These are phyloP conservation scores for Euclidia mi DNA, from an alignment of 2,888 invertebrate species.

Conservation along the genomic window DNA sequence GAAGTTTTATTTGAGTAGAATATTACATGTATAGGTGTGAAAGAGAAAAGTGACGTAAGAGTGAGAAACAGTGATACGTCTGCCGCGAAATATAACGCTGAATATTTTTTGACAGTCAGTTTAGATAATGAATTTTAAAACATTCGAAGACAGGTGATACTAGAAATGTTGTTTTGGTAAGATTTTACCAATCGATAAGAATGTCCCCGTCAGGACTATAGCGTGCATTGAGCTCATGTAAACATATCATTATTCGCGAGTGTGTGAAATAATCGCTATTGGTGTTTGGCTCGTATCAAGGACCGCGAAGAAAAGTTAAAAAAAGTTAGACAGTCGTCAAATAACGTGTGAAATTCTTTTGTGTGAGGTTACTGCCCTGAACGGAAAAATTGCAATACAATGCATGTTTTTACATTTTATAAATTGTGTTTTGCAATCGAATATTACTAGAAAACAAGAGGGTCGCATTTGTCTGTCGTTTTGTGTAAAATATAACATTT, in stretches of 20 bases:
- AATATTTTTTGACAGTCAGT: not conserved
- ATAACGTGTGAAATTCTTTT: constrained; percentile 2
- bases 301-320: not conserved
- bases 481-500: constrained; percentile 33
- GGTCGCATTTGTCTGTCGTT: constrained; percentile 34
- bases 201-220: not conserved
- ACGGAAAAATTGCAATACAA: not conserved
- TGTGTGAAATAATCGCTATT: not conserved
- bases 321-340: not conserved
- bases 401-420: not conserved
- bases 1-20: not conserved
- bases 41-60: constrained; percentile 6
- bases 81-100: too few relatives aligned
- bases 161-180: not conserved
- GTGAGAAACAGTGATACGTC: too few relatives aligned
- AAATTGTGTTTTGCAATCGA: constrained; percentile 45
- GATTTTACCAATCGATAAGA: not conserved
- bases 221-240: constrained; percentile 6
- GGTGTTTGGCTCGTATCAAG: not conserved
- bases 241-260: not conserved
- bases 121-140: not conserved
- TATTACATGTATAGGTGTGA: constrained; percentile 5
- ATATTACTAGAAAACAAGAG: constrained; percentile 39
- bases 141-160: not conserved
- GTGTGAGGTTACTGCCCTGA: not conserved